A percentile compares a stretch with the other conserved stretches of the same genome.
phyloP scores from a whole-genome alignment of 1,140 invertebrate species.

The Bombus sylvicola region DNA sequence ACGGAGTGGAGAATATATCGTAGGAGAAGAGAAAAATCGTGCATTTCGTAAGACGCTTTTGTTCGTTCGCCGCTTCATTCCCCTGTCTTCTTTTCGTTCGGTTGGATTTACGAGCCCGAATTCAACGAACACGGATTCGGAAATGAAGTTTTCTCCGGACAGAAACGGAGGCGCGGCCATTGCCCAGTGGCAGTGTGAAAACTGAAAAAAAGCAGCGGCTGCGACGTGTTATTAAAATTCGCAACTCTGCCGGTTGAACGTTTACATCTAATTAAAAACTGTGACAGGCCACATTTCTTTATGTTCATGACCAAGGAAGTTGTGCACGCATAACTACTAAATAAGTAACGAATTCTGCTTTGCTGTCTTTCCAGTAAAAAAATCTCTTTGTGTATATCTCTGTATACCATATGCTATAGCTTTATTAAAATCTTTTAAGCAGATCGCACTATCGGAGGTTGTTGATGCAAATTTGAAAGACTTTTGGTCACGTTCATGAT shows the following conservation, averaged over 20 bases:
- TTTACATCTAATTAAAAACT: constrained; percentile 43
- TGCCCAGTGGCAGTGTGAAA: not conserved
- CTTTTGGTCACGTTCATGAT: not conserved
- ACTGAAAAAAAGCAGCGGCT: not conserved
- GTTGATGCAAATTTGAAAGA: not conserved
- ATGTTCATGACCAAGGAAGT: not conserved
- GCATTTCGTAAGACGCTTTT: constrained; percentile 6
- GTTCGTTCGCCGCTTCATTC: not conserved
- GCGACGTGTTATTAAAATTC: constrained; percentile 38
- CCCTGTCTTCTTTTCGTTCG: not conserved
- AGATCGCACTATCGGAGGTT: not conserved
- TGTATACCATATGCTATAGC: no score
- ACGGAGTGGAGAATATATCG: not conserved
- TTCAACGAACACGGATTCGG: constrained; percentile 1
- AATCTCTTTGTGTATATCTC: not conserved
- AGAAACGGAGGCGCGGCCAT: not conserved
- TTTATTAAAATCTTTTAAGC: not conserved
- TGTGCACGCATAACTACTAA: constrained; percentile 10
- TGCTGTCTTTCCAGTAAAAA: not conserved
- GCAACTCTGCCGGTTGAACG: not conserved
- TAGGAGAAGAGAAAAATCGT: not conserved
- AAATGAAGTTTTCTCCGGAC: constrained; percentile 10
- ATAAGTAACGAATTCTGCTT: constrained; percentile 24
- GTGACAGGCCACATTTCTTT: not conserved
- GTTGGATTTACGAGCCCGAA: constrained; percentile 2